Evolutionary conservation across 2,113 vertebrate genomes (phyloP), one percentile per base, ranked within the genome.

Genomic region (Phaethornis superciliosus): DNA sequence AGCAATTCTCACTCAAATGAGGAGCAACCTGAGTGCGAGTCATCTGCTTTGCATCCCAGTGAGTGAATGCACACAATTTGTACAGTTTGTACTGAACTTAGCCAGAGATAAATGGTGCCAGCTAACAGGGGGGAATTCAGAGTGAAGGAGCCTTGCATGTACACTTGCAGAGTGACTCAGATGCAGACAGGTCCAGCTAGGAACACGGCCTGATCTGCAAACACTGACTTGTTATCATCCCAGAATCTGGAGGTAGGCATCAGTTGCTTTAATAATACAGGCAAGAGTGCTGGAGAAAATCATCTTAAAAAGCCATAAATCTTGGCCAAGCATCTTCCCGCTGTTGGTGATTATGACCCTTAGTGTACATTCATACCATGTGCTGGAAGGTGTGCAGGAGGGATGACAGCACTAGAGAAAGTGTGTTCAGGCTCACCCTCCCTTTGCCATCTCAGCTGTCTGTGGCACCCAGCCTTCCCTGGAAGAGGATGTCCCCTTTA

Each of bases 301-400:
- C 0, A 51, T 33, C 42, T 58, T 71, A 16, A 92, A 69, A 71
- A 8, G 12, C 14, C 35, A 26, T 12, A 7, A 12, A 22, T 37
- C 58, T 28, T 56, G 14, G 26, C 5, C 24, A 35, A 71, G 58
- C 63, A 92, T 32, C 42, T 49, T 55, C 58, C 78, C 20, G 2
- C 15, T 24, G 26, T 4, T 68, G 56, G 47, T 6, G 8, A 27
- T 19, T 23, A 47, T 3, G 30, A n/a, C n/a, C n/a, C 32, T 55
- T 14, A 28, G 12, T 2, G 5, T 1, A 14, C 1, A 1, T 13
- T 54, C 63, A 15, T 5, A 20, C 14, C 10, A 5, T 6, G 7
- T 3, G 12, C 52, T 21, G 47, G 20, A 46, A 60, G 40, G 15
- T 1, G 0, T 4, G 49, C 17, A 70, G 13, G 10, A 59, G 27